Base-by-base conservation (phyloP, 2,888 invertebrate species). In the Pinctada fucata region DNA sequence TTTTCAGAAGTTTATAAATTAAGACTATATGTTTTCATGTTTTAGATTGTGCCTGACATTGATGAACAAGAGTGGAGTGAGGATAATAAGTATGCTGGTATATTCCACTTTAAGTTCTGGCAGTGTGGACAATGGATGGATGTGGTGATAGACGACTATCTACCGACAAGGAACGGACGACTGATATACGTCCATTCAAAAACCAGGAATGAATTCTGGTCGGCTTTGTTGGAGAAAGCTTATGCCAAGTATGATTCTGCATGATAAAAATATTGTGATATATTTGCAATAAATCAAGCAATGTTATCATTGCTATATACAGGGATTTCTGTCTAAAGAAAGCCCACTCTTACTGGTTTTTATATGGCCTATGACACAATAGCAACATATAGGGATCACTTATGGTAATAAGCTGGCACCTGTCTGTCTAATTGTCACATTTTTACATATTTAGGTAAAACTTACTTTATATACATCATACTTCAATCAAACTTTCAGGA, bases 41-140 rank as follows among this genome's bases (percentile, higher is more conserved):
- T 72, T 3, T 75, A 90, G 89, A 87, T 90, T 47, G 85, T 90
- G 8, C 90, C 90, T 45, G 89, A 90, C 65, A 84, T 83, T 77
- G 84, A 85, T 71, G 83, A 85, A 6, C 90, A 90, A 65, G 89
- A 89, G 75, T 90, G 89, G 88, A 72, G 71, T 13, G 81, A 78
- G 31, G 85, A 85, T 16, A 85, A 87, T 70, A 88, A 87, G 77
- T 99, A 99, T 91, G 97, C 87, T 58, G 91, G 91, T 2, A 88
- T 90, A 76, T 98, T 98, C 93, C 97, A 97, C 93, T 98, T 98
- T 93, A 95, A 97, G 75, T 96, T 96, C 92, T 96, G 96, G 96
- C 95, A 95, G 91, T 96, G 95, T 92, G 96, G 96, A 5, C 94
- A 94, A 89, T 96, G 96, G 96, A 94, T 94, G 83, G 96, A 96